phyloP scores from a whole-genome alignment of 2,888 invertebrate genomes.

The Gari tellinella region DNA sequence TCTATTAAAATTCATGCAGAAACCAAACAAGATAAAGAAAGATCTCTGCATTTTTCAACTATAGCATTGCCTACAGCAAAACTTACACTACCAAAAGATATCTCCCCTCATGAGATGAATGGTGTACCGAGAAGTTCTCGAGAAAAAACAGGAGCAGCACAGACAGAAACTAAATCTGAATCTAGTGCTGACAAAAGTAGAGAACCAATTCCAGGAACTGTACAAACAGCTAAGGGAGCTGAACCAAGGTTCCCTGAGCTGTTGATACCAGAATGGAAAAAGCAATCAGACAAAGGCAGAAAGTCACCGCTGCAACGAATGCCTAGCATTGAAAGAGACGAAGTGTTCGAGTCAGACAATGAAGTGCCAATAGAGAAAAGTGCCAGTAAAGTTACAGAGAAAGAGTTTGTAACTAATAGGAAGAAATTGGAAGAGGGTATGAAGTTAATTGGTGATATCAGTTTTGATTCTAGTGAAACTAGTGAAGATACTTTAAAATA shows the following conservation, averaged over 20 bases:
- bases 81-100: slow-evolving; percentile 65
- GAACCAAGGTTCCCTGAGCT: slow-evolving; percentile 72
- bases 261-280: slow-evolving; percentile 73
- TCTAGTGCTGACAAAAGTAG: slow-evolving; percentile 7
- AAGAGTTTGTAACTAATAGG: slow-evolving; percentile 28
- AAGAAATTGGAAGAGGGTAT: slow-evolving; percentile 38
- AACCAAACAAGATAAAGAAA: slow-evolving; percentile 7
- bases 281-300: slow-evolving; percentile 32
- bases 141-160: slow-evolving; percentile 21
- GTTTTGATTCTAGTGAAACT: slow-evolving; percentile 61
- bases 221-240: slow-evolving; percentile 30
- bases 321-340: slow-evolving; percentile 46
- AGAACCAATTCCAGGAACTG: slow-evolving; percentile 5
- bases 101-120: slow-evolving; percentile 65
- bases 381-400: slow-evolving; percentile 20
- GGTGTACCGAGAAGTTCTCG: slow-evolving; percentile 50
- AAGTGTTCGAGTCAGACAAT: slow-evolving; percentile 52
- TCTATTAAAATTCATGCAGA: slow-evolving; percentile 25
- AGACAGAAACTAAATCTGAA: not conserved
- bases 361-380: slow-evolving; percentile 43
- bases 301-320: slow-evolving; percentile 26
- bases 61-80: slow-evolving; percentile 59
- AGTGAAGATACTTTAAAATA: slow-evolving; percentile 63
- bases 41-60: slow-evolving; percentile 36
- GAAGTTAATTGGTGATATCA: slow-evolving; percentile 35